phyloP scores from a whole-genome alignment of 2,888 invertebrate genomes.

The Drosophila emarginata region DNA sequence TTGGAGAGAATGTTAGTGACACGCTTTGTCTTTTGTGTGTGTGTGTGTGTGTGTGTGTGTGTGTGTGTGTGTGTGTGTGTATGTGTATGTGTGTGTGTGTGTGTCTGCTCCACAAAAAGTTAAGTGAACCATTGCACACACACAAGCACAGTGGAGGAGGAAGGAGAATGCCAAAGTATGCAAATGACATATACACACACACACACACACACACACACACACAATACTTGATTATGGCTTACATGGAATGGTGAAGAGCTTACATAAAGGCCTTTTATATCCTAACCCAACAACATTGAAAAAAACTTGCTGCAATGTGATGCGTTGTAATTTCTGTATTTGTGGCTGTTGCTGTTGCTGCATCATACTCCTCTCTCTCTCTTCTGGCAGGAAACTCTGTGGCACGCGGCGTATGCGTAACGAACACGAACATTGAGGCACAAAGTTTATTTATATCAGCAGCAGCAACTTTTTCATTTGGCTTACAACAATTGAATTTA shows the following conservation, averaged over 20 bases:
- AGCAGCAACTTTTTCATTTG: not conserved
- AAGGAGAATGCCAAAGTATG: not conserved
- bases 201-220: conserved; percentile 19
- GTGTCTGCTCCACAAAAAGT: conserved; percentile 63
- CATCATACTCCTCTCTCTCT: not conserved
- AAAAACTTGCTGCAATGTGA: not conserved
- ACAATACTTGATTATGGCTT: conserved; percentile 49
- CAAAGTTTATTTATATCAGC: not conserved
- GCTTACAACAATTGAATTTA: conserved; percentile 2
- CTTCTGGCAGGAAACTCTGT: not conserved
- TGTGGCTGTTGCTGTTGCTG: not conserved
- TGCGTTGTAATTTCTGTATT: not conserved
- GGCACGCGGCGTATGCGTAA: conserved; percentile 7
- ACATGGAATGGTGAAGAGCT: conserved; percentile 13
- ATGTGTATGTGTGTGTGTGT: conserved; percentile 2
- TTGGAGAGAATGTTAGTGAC: conserved; percentile 49
- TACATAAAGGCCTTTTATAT: conserved; percentile 30
- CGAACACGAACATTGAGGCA: not conserved
- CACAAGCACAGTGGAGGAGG: not conserved
- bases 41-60: conserved; percentile 31
- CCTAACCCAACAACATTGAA: not conserved
- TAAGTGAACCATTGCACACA: conserved; percentile 38
- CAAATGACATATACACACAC: conserved; percentile 18
- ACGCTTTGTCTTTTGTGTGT: conserved; percentile 48
- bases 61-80: conserved; percentile 15